Evolutionary conservation across 2,797 vertebrate genomes (phyloP).

Genomic region (Pampus argenteus): DNA sequence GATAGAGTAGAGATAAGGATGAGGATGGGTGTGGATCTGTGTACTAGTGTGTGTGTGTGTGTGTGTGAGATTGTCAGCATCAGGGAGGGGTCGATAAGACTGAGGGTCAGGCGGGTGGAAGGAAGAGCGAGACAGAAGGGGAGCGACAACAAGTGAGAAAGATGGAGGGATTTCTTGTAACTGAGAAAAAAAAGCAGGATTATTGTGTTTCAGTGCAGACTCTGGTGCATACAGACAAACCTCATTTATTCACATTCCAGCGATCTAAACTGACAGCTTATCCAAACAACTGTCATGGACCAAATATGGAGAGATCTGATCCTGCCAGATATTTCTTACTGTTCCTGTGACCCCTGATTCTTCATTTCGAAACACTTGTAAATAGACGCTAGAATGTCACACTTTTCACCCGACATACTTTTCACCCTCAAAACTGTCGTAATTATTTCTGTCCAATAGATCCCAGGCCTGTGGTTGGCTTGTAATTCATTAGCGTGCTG

Average conservation of each 20-base stretch:
- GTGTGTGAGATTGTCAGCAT: slow-evolving; percentile 37
- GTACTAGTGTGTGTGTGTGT: slow-evolving; percentile 20
- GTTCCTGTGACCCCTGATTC: background rate
- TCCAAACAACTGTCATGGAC: slow-evolving; percentile 29
- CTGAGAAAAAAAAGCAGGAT: slow-evolving; percentile 24
- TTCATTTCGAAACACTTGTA: background rate
- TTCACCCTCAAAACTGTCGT: slow-evolving; percentile 13
- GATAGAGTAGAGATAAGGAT: slow-evolving; percentile 81
- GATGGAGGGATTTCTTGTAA: slow-evolving; percentile 30
- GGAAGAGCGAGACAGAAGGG: slow-evolving; percentile 42
- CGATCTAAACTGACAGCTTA: slow-evolving; percentile 26
- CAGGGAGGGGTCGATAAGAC: slow-evolving; percentile 51
- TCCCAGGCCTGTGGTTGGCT: slow-evolving; percentile 70
- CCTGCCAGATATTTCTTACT: background rate
- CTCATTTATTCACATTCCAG: slow-evolving; percentile 40
- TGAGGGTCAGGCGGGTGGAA: slow-evolving; percentile 58
- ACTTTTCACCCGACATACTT: background rate
- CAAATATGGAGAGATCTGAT: slow-evolving; percentile 27
- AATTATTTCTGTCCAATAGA: slow-evolving; percentile 48
- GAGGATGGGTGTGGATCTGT: slow-evolving; percentile 72
- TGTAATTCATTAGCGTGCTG: slow-evolving; percentile 79
- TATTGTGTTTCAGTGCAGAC: slow-evolving; percentile 17
- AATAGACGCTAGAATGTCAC: background rate
- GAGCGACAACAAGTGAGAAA: slow-evolving; percentile 39
- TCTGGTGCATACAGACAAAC: slow-evolving; percentile 37